Conservation (phyloP, 2,797 vertebrate species). For the Myoxocephalus aenaeus region DNA sequence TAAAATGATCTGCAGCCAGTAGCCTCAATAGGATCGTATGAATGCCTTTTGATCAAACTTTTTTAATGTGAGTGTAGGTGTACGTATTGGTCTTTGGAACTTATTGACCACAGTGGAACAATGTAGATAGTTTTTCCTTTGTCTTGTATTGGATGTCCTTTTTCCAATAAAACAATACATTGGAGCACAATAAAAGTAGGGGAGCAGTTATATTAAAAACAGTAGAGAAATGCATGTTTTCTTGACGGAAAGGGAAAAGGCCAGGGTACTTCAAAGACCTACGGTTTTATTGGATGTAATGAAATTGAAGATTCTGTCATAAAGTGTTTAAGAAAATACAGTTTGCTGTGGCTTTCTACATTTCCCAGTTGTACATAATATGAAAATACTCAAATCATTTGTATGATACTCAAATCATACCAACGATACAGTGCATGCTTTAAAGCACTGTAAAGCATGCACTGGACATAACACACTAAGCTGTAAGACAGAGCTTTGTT, state of each 20-base stretch:
- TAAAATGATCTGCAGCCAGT: constrained; percentile 7
- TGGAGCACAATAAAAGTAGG: background rate
- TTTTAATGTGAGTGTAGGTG: constrained; percentile 3
- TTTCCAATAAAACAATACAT: constrained; percentile 3
- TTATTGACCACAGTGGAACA: background rate
- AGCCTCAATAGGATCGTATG: constrained; percentile 1
- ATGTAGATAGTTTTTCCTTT: background rate
- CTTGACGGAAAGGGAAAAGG: background rate
- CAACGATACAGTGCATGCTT: too few relatives aligned
- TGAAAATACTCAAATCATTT: background rate
- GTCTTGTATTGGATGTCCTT: background rate
- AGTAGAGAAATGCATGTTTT: background rate
- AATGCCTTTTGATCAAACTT: background rate
- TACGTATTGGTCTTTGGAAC: constrained; percentile 7
- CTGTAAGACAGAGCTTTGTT: constrained; percentile 57
- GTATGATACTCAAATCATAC: too few relatives aligned
- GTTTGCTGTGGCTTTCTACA: background rate
- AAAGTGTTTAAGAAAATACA: background rate
- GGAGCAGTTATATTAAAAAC: background rate
- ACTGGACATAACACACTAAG: constrained; percentile 20
- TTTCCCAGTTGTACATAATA: background rate
- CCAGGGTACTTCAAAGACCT: background rate
- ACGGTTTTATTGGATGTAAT: background rate
- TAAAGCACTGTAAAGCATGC: background rate
- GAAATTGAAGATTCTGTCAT: background rate